Evolutionary conservation across 2,113 vertebrate species (phyloP), one percentile per base, ranked within the genome.

Genomic region (Pantherophis guttatus): DNA sequence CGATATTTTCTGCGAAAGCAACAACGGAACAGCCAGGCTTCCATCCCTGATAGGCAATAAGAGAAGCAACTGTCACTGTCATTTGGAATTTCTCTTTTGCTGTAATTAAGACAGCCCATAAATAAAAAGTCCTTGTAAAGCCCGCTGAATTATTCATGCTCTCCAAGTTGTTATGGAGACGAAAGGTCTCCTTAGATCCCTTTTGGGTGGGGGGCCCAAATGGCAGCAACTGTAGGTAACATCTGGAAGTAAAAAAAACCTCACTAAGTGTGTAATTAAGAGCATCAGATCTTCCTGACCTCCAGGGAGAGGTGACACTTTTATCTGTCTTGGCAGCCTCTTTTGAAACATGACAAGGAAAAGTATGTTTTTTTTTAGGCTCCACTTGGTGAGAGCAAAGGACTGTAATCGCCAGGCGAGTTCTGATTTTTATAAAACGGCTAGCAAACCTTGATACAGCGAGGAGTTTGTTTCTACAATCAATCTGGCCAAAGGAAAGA

Each of bases 91-190:
- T 44, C 92, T 91, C 53, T 48, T 91, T 94, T 1, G 17, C 52
- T 15, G 86, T 39, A 86, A 90, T 93, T 87, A 87, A 81, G 70
- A 50, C 24, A 54, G 54, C 39, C 91, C 92, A 94, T 33, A 94
- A 95, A 95, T 85, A 94, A 88, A 3, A 89, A 90, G 24, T 26
- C 13, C 7, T 94, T 52, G n/a, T n/a, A 52, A 81, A 93, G 23
- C 9, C 12, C 33, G 91, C 52, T 90, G 50, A 93, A 94, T 94
- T 89, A 70, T 92, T 93, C 87, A 93, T 89, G 75, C 53, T 85
- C 62, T 55, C 90, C 23, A 50, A 44, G 55, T 94, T 91, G 65
- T 33, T 90, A 70, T 81, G 88, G 94, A 95, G 17, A 55, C 19
- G n/a, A 87, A 59, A 89, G 59, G 3, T 91, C 81, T 91, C 15